Conservation (phyloP, 2,113 vertebrate genomes). For the Percina caprodes region DNA sequence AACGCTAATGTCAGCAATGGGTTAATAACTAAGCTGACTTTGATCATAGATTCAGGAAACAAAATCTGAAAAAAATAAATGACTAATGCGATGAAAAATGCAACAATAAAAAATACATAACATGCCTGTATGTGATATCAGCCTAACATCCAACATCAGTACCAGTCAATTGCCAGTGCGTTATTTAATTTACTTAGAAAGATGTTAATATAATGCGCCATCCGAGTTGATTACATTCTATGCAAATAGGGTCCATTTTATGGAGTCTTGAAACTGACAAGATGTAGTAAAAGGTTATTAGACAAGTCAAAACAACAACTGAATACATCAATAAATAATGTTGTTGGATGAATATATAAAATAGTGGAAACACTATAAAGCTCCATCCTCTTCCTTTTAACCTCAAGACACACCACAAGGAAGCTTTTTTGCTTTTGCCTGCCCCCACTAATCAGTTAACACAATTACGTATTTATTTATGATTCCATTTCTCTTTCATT, state of each 20-base stretch:
- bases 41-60: slow-evolving; percentile 7
- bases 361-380: not conserved
- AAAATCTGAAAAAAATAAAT: not conserved
- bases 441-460: not conserved
- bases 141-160: not conserved
- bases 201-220: not conserved
- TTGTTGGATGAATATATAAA: too few relatives aligned
- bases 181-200: not conserved
- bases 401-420: not conserved
- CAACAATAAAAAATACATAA: not conserved
- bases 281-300: not conserved
- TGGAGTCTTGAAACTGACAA: not conserved
- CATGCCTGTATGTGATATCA: not conserved
- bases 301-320: not conserved
- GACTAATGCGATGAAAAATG: too few relatives aligned
- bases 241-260: not conserved
- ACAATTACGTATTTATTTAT: too few relatives aligned
- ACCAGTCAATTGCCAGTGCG: not conserved
- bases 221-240: not conserved
- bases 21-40: not conserved
- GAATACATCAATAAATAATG: not conserved
- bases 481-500: too few relatives aligned
- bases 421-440: too few relatives aligned
- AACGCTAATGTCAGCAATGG: slow-evolving; percentile 24
- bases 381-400: not conserved